Percentiles rank a stretch among this genome's conserved stretches.
These are phyloP conservation scores for Ctenochaetus hawaiiensis DNA, from an alignment of 2,797 vertebrate species.

Conservation along the genomic window DNA sequence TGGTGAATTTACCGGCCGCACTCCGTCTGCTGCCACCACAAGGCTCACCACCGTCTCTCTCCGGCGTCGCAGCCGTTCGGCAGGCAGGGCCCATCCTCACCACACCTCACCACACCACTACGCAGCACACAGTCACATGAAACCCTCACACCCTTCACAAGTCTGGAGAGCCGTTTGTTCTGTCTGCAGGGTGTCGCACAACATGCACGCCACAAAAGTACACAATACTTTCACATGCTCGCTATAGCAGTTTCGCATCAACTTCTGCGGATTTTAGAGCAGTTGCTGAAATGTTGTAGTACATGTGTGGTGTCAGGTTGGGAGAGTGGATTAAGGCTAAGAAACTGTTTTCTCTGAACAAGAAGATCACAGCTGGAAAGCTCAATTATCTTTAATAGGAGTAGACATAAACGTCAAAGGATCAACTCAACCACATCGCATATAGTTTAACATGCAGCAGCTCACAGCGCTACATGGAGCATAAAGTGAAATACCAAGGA, in stretches of 20 bases:
- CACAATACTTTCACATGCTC: conserved; percentile 41
- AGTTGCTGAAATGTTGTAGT: conserved; percentile 27
- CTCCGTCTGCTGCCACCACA: conserved; percentile 75
- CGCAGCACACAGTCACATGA: conserved; percentile 62
- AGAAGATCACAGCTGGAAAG: conserved; percentile 39
- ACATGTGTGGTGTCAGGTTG: conserved; percentile 3
- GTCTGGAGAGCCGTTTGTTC: conserved; percentile 40
- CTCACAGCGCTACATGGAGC: conserved; percentile 41
- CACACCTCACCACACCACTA: conserved; percentile 72
- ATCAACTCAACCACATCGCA: conserved; percentile 44
- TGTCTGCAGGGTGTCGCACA: conserved; percentile 22
- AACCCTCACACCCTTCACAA: conserved; percentile 45
- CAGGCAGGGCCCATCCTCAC: conserved; percentile 69
- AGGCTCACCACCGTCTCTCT: conserved; percentile 75
- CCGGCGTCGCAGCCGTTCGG: conserved; percentile 63
- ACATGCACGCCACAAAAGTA: background rate
- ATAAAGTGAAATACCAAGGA: conserved; percentile 52
- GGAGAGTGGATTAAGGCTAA: conserved; percentile 10
- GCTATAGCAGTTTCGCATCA: conserved; percentile 55
- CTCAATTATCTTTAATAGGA: conserved; percentile 42
- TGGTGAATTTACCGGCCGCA: conserved; percentile 62
- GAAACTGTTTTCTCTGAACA: conserved; percentile 13
- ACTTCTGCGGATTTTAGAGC: background rate
- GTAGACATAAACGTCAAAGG: conserved; percentile 46
- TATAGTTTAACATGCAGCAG: conserved; percentile 14